phyloP scores from a whole-genome alignment of 2,113 vertebrate species.

The Zosterops borbonicus region DNA sequence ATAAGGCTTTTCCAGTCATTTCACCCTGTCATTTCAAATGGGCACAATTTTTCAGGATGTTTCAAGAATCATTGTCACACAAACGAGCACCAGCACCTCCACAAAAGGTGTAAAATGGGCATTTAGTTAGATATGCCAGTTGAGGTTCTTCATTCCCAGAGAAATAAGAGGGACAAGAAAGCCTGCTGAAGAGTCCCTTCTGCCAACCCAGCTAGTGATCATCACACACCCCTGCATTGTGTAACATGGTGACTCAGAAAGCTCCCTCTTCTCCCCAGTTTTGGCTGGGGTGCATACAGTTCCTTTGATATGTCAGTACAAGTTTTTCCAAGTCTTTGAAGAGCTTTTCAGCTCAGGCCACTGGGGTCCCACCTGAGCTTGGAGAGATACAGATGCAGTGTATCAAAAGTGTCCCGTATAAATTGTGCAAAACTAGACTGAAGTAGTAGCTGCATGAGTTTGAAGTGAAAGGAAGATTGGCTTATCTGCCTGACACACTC shows the following conservation, averaged over 20 bases:
- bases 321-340: not conserved
- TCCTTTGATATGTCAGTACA: not conserved
- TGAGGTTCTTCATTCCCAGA: not conserved
- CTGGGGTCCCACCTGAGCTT: not conserved
- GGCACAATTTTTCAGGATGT: not conserved
- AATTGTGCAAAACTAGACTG: not conserved
- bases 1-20: conserved; percentile 28
- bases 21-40: not conserved
- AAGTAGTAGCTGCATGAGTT: not conserved
- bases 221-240: not conserved
- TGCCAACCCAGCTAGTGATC: not conserved
- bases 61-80: not conserved
- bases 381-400: fast-evolving
- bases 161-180: not conserved
- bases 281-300: fast-evolving
- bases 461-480: not conserved
- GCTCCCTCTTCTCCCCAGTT: not conserved
- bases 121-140: not conserved
- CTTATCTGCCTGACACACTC: not conserved
- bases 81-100: not conserved
- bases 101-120: not conserved
- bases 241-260: not conserved
- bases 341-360: not conserved
- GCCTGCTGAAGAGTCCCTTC: not conserved
- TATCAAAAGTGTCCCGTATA: not conserved